Percentiles rank a stretch among this genome's conserved stretches.
These are phyloP conservation scores for Hyppa rectilinea DNA, from an alignment of 2,888 invertebrate species.

Conservation along the genomic window DNA sequence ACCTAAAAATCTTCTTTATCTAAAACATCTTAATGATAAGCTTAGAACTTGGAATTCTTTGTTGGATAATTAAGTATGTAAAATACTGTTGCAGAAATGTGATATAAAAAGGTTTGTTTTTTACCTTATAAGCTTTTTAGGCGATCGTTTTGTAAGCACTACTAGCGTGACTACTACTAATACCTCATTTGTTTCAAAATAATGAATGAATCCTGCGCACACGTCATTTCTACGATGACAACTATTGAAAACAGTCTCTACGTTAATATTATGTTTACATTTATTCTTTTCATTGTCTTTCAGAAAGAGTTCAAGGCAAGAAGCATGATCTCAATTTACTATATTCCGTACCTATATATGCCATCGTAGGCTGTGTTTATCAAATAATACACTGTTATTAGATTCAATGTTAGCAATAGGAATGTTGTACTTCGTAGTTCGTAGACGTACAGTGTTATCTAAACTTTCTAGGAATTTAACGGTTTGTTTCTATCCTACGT, in stretches of 20 bases:
- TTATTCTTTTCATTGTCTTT: background rate
- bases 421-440: slow-evolving; percentile 48
- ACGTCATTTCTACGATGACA: background rate
- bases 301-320: slow-evolving; percentile 14
- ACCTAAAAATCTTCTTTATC: slow-evolving; percentile 20
- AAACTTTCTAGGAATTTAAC: slow-evolving; percentile 59
- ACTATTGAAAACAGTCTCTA: background rate
- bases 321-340: background rate
- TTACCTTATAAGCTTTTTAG: no score
- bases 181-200: background rate
- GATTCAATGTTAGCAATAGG: slow-evolving; percentile 32
- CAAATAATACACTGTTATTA: slow-evolving; percentile 23
- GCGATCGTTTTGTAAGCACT: background rate
- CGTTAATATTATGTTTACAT: background rate
- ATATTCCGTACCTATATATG: background rate
- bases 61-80: background rate
- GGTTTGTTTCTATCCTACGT: slow-evolving; percentile 22
- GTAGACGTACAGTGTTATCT: slow-evolving; percentile 35
- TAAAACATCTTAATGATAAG: slow-evolving; percentile 1
- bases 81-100: no score
- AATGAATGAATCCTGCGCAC: slow-evolving; percentile 3
- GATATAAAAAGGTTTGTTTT: background rate
- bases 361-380: background rate
- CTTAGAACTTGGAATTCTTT: background rate
- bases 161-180: background rate